Base-by-base conservation (phyloP, 2,113 vertebrate species). In the Benitochromis conjunctus region DNA sequence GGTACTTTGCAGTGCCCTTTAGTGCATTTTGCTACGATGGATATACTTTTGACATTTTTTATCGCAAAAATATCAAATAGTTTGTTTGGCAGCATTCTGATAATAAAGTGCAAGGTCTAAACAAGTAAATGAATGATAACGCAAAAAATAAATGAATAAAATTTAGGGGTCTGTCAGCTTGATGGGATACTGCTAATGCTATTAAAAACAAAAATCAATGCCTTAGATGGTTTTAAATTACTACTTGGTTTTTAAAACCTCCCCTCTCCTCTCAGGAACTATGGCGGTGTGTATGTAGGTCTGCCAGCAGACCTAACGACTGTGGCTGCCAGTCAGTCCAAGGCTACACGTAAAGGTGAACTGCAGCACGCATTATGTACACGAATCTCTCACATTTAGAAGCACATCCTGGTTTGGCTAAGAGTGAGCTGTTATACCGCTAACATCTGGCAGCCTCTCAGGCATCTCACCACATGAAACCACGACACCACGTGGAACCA, bases 281-380 rank as follows among this genome's bases (percentile, higher is more conserved):
- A 99, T 8, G 98, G 98, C 0, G 98, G 98, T 0, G 98, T 99
- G 0, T 99, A 99, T 5, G 98, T 99, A 48, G 98, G 98, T 24
- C 93, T 99, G 36, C 98, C 98, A 0, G 89, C 97, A 1, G 98
- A 98, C 2, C 90, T 97, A 7, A 94, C 95, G 76, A 88, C 89
- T 34, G 95, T 98, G 85, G 96, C 96, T 78, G 92, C 97, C 60
- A 97, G 89, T 85, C 98, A 98, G 92, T 96, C 97, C 1, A 98
- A 97, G 94, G 93, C 97, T 56, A 94, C 96, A 64, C 89, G 54
- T 1, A 98, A 98, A 97, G 98, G 98, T 99, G 96, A 86, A 83
- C 2, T 29, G 24, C 34, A 64, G 26, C 11, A 9, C 2, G 11
- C 24, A 19, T 48, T 76, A 60, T 54, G 2, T 24, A 38, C 60